Evolutionary conservation across 2,113 vertebrate genomes (phyloP).

Genomic region (Phyllostomus discolor): DNA sequence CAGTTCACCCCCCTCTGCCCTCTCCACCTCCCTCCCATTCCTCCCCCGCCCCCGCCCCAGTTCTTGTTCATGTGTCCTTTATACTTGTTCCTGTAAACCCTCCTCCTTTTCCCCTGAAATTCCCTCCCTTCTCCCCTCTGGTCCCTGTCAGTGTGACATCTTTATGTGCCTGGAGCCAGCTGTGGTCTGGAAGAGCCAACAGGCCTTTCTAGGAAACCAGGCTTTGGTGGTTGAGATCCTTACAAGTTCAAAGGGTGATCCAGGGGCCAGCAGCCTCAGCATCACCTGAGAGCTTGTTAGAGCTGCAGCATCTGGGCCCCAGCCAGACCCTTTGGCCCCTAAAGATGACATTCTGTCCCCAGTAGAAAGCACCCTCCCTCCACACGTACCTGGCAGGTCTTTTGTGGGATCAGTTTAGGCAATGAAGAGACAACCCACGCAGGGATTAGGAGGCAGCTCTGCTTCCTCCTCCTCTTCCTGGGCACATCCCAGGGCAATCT

Average conservation of each 20-base stretch:
- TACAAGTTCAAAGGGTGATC: not conserved
- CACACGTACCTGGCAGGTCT: no score
- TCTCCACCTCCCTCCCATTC: no score
- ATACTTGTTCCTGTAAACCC: no score
- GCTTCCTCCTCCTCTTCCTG: not conserved
- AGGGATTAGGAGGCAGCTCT: not conserved
- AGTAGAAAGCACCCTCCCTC: not conserved
- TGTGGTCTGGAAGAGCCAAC: not conserved
- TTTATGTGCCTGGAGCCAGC: not conserved
- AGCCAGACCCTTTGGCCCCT: not conserved
- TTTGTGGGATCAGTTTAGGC: not conserved
- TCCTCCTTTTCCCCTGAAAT: no score
- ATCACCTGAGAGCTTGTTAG: not conserved
- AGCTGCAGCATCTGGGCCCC: not conserved
- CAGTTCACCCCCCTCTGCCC: no score
- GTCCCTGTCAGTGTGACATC: not conserved
- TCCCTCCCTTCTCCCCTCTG: no score
- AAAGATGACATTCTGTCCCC: not conserved
- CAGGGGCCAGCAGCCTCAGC: not conserved
- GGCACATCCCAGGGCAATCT: not conserved
- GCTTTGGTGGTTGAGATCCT: not conserved
- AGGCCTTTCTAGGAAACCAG: not conserved
- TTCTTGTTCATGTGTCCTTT: no score
- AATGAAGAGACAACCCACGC: not conserved
- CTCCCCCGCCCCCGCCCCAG: no score